These are phyloP conservation scores for Prunella himalayana DNA, from an alignment of 2,113 vertebrate genomes.

Conservation along the genomic window DNA sequence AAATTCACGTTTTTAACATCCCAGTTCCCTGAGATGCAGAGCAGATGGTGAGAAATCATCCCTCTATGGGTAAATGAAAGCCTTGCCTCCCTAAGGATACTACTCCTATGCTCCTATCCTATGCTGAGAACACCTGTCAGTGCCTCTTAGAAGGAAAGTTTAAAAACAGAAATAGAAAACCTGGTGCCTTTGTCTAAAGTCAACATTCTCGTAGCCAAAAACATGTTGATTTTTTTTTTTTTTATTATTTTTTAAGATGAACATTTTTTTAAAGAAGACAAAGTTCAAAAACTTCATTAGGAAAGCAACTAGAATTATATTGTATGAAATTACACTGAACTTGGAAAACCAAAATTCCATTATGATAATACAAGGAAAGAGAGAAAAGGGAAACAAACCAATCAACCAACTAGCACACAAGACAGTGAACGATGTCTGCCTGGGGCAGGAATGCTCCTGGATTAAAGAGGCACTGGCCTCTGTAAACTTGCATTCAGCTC, in stretches of 20 bases:
- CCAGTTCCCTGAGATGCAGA: conserved; percentile 17
- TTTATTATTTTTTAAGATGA: background rate
- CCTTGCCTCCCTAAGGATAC: background rate
- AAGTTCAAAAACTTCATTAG: background rate
- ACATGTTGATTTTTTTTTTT: fast-evolving
- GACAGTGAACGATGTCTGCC: background rate
- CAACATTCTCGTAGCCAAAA: background rate
- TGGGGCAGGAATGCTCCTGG: background rate
- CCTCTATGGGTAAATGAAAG: conserved; percentile 25
- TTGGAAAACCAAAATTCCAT: background rate
- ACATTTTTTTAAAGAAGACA: background rate
- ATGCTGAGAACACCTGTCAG: conserved; percentile 37
- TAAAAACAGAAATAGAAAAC: background rate
- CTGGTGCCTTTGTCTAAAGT: background rate
- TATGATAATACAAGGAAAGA: background rate
- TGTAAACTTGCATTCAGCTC: background rate
- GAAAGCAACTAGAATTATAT: background rate
- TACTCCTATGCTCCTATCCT: background rate
- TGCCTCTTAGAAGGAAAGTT: background rate
- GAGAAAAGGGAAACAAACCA: background rate
- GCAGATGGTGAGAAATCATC: conserved; percentile 56
- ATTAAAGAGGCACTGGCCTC: background rate
- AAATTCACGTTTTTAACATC: conserved; percentile 45
- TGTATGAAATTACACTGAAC: background rate
- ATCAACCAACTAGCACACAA: background rate